phyloP scores from a whole-genome alignment of 2,113 vertebrate genomes.

The Geococcyx californianus region DNA sequence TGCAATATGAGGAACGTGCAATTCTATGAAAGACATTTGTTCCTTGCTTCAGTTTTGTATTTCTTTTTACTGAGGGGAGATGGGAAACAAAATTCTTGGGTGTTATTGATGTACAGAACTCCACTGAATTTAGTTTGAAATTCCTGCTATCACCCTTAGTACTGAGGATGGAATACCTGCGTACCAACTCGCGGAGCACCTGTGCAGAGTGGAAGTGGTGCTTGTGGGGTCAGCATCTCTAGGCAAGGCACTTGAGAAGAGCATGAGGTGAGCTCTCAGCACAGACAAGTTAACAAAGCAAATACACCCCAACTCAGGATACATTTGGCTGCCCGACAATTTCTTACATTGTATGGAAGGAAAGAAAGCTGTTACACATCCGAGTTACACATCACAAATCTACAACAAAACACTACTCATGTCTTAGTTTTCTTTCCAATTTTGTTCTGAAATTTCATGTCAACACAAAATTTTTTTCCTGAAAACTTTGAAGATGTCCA shows the following conservation, averaged over 20 bases:
- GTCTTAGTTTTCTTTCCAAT: neutral
- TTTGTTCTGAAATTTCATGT: neutral
- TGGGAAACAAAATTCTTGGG: neutral
- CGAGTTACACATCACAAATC: neutral
- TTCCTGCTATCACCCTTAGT: neutral
- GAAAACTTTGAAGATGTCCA: neutral
- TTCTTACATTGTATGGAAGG: neutral
- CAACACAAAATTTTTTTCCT: neutral
- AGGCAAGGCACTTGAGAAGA: neutral
- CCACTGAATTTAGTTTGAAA: neutral
- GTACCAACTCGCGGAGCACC: neutral
- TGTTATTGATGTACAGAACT: neutral
- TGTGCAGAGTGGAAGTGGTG: neutral
- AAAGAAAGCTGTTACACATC: neutral
- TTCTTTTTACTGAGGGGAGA: neutral
- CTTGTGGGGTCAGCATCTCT: neutral
- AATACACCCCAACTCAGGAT: accelerated
- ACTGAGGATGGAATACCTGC: too few species aligned
- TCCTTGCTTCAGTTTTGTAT: too few species aligned
- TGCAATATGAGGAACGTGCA: neutral
- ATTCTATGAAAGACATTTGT: neutral
- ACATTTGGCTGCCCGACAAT: neutral
- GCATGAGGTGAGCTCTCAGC: neutral
- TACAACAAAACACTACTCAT: neutral
- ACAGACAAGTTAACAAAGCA: neutral